A percentile compares a stretch with the other conserved stretches of the same genome.
These are phyloP conservation scores for Drosophila nr. perissopoda DNA, from an alignment of 2,888 invertebrate species.

Conservation along the genomic window DNA sequence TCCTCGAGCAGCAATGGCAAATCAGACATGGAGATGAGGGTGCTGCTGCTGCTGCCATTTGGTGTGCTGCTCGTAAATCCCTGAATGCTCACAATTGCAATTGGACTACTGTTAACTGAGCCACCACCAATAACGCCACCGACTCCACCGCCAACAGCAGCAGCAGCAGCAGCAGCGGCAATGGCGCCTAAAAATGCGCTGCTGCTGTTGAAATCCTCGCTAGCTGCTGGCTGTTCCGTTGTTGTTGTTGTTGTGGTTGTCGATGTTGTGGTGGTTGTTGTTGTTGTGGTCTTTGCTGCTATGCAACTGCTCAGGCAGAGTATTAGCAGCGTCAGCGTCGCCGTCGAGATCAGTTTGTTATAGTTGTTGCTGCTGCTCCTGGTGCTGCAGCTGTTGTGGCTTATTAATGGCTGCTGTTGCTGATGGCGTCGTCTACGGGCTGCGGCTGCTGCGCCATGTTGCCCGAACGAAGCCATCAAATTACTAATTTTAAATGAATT, in stretches of 20 bases:
- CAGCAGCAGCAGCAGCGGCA: constrained; percentile 54
- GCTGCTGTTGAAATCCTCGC: constrained; percentile 9
- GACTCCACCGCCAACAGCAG: constrained; percentile 2
- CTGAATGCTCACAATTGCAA: constrained; percentile 51
- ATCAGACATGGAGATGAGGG: constrained; percentile 54
- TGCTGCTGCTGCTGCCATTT: constrained; percentile 62
- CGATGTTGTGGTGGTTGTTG: constrained; percentile 4
- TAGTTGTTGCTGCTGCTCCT: constrained; percentile 35
- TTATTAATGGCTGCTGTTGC: constrained; percentile 1
- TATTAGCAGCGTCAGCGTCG: constrained; percentile 68
- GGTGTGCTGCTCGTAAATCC: constrained; percentile 65
- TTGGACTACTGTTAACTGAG: constrained; percentile 56
- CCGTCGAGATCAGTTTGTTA: constrained; percentile 73
- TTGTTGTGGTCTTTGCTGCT: constrained; percentile 56
- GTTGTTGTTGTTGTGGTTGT: constrained; percentile 19
- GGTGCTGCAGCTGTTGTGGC: constrained; percentile 38
- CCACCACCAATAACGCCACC: neutral
- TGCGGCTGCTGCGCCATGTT: constrained; percentile 56
- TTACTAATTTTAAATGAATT: constrained; percentile 18
- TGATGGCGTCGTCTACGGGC: constrained; percentile 47
- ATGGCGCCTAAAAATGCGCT: constrained; percentile 8
- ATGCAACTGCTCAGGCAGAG: constrained; percentile 73
- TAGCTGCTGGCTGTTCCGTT: constrained; percentile 6
- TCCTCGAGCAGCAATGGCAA: constrained; percentile 59
- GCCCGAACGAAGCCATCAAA: constrained; percentile 72